A percentile compares a stretch with the other conserved stretches of the same genome.
Evolutionary conservation across 2,888 invertebrate species (phyloP).

Genomic region (Sphecodes monilicornis): DNA sequence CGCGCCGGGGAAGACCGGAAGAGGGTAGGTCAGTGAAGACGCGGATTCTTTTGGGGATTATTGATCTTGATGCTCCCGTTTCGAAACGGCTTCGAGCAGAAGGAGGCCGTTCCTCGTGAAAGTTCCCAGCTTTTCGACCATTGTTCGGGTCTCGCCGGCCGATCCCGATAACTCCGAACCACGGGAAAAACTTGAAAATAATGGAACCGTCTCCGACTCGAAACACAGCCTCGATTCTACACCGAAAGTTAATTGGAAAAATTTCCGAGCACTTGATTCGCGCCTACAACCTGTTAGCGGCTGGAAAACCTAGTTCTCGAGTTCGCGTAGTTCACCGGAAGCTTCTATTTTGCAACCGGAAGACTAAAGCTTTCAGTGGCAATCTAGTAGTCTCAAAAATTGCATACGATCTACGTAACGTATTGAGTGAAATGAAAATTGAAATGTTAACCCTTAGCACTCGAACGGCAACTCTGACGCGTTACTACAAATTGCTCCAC

Average conservation of each 20-base stretch:
- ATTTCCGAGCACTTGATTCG: neutral
- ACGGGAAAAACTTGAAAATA: neutral
- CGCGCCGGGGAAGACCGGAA: neutral
- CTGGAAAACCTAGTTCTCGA: neutral
- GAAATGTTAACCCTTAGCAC: no score
- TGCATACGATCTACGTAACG: neutral
- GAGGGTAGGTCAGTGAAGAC: constrained; percentile 53
- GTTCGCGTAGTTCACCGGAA: neutral
- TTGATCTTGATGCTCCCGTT: constrained; percentile 49
- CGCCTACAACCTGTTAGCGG: neutral
- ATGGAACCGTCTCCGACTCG: constrained; percentile 1
- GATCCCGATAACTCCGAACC: neutral
- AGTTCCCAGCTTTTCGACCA: constrained; percentile 14
- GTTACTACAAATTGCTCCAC: no score
- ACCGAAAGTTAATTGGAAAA: neutral
- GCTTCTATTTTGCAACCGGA: neutral
- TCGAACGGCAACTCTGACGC: no score
- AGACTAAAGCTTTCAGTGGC: neutral
- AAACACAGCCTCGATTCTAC: neutral
- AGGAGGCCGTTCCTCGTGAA: constrained; percentile 25
- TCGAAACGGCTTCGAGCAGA: constrained; percentile 6
- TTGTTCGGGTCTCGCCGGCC: neutral
- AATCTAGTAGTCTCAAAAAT: neutral
- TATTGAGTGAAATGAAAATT: no score
- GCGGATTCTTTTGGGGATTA: constrained; percentile 52